A percentile compares a stretch with the other conserved stretches of the same genome.
phyloP scores from a whole-genome alignment of 1,140 invertebrate genomes.

The Habropoda laboriosa region DNA sequence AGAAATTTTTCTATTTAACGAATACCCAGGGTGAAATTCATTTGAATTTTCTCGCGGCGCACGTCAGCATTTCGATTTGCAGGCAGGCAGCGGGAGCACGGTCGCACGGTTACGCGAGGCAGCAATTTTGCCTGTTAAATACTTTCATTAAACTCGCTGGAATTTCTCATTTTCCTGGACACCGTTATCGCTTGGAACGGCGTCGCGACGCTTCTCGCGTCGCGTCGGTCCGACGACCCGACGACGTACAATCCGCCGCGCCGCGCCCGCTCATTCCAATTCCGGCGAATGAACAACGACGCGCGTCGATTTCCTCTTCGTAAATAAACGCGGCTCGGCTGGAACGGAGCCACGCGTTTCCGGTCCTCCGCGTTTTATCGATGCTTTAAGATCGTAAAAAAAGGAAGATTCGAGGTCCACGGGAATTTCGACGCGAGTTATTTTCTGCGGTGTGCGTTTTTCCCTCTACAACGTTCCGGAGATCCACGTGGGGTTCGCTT shows the following conservation, averaged over 20 bases:
- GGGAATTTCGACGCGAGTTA: too few relatives aligned
- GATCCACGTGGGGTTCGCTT: too few relatives aligned
- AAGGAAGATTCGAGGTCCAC: too few relatives aligned
- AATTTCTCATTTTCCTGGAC: conserved; percentile 67
- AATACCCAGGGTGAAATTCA: conserved; percentile 5
- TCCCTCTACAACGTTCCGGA: too few relatives aligned
- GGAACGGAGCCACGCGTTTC: neutral
- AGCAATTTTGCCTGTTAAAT: conserved; percentile 65
- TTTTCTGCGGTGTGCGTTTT: too few relatives aligned
- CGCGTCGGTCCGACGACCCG: conserved; percentile 13
- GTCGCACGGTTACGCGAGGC: neutral
- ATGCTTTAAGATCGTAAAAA: neutral
- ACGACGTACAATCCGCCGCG: too few relatives aligned
- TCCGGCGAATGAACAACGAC: conserved; percentile 51
- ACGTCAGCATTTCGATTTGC: neutral
- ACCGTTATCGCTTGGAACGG: conserved; percentile 39
- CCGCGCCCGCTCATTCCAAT: conserved; percentile 56
- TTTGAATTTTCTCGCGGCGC: conserved; percentile 43
- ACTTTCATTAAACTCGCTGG: conserved; percentile 73
- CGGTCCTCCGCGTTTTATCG: neutral
- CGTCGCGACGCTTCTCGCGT: neutral
- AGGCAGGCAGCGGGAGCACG: neutral
- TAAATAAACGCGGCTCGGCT: neutral
- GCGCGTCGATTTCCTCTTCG: neutral
- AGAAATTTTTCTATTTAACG: conserved; percentile 44